phyloP scores from a whole-genome alignment of 2,888 invertebrate genomes.

The Autographa pulchrina region DNA sequence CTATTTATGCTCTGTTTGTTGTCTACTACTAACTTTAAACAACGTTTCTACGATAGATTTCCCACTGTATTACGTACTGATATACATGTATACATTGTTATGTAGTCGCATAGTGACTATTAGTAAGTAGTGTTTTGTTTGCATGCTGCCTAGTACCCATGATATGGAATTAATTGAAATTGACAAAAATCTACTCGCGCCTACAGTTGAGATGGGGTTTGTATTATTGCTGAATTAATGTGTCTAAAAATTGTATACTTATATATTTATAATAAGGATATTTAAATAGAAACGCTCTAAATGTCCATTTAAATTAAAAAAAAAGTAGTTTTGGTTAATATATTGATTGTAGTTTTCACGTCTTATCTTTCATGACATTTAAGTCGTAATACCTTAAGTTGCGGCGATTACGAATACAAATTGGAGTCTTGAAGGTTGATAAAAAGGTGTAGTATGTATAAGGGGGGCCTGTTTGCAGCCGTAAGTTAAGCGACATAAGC shows the following conservation, averaged over 20 bases:
- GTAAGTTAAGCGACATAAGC: slow-evolving; percentile 93
- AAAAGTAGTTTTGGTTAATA: too few relatives aligned
- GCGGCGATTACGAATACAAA: background rate
- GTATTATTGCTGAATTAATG: slow-evolving; percentile 63
- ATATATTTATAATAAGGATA: too few relatives aligned
- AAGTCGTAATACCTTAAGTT: too few relatives aligned
- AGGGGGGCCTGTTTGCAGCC: slow-evolving; percentile 85
- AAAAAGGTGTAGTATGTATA: slow-evolving; percentile 30
- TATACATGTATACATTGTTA: slow-evolving; percentile 16
- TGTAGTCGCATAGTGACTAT: slow-evolving; percentile 53
- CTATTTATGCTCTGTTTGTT: background rate
- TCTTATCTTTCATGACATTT: too few relatives aligned
- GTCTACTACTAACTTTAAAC: slow-evolving; percentile 14
- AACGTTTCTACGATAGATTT: slow-evolving; percentile 24
- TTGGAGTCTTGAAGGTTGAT: background rate
- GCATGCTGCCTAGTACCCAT: slow-evolving; percentile 85
- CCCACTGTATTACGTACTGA: slow-evolving; percentile 4
- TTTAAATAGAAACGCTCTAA: too few relatives aligned
- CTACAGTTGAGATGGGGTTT: slow-evolving; percentile 84
- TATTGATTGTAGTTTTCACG: too few relatives aligned
- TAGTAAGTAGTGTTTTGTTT: slow-evolving; percentile 84
- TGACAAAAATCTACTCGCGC: slow-evolving; percentile 80
- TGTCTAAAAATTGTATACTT: too few relatives aligned
- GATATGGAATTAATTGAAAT: slow-evolving; percentile 78
- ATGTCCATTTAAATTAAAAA: too few relatives aligned